Evolutionary conservation across 1,140 invertebrate genomes (phyloP).

Genomic region (Drosophila navojoa): DNA sequence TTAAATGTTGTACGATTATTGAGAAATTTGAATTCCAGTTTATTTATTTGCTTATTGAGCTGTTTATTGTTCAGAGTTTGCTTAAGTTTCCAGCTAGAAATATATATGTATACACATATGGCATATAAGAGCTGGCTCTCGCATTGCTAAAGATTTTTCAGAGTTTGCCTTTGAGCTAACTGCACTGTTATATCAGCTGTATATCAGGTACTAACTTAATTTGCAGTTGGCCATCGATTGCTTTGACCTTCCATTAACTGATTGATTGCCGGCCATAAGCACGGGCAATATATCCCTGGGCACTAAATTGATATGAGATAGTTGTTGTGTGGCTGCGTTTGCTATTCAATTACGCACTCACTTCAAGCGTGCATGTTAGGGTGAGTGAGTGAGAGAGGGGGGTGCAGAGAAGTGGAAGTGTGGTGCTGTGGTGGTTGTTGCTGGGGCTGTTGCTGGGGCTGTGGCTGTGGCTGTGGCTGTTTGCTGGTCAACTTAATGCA

Average conservation of each 20-base stretch:
- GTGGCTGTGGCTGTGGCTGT: neutral
- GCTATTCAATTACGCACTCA: slow-evolving; percentile 42
- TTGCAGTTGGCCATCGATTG: neutral
- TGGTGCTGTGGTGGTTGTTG: neutral
- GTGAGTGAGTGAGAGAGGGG: neutral
- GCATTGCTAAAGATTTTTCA: no score
- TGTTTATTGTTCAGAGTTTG: no score
- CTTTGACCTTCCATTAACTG: slow-evolving; percentile 14
- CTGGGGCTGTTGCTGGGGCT: slow-evolving; percentile 10
- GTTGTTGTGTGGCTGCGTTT: neutral
- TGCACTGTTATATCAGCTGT: no score
- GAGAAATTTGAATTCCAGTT: no score
- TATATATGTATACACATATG: no score
- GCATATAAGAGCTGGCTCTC: no score
- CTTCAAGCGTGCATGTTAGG: neutral
- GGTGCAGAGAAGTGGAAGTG: no score
- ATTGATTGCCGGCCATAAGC: slow-evolving; percentile 20
- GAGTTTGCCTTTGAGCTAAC: no score
- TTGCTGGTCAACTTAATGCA: slow-evolving; percentile 51
- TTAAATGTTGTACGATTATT: no score
- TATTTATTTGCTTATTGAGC: no score
- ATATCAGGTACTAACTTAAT: no score
- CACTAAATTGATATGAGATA: slow-evolving; percentile 11
- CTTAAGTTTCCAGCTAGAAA: no score
- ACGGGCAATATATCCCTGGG: neutral